Conservation (phyloP, 2,113 vertebrate genomes). For the Actenoides lindsayi region DNA sequence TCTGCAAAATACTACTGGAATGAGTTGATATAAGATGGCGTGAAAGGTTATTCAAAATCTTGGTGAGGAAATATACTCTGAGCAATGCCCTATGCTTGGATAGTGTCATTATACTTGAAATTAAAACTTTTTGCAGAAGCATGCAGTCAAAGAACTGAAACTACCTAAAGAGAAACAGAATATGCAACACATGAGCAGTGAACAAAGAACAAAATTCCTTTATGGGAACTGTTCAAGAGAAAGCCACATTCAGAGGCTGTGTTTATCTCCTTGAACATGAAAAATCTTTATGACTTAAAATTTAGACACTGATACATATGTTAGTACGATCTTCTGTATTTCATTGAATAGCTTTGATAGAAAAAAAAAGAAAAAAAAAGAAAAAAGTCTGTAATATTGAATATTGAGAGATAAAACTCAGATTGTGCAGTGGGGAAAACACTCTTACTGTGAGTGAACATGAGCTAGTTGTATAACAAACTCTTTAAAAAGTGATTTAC, state of each 20-base stretch:
- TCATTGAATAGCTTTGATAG: background rate
- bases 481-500: background rate
- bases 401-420: background rate
- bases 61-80: background rate
- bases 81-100: background rate
- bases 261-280: background rate
- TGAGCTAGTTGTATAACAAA: background rate
- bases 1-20: background rate
- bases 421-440: background rate
- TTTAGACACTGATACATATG: background rate
- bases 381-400: background rate
- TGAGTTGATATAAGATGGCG: background rate
- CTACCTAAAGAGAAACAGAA: background rate
- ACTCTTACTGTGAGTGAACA: background rate
- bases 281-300: background rate
- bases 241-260: background rate
- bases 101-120: background rate
- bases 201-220: background rate
- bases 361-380: background rate
- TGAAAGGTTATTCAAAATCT: background rate
- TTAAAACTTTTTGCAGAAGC: background rate
- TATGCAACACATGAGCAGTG: background rate
- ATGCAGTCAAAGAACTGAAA: background rate
- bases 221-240: background rate
- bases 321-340: background rate